phyloP scores from a whole-genome alignment of 2,797 vertebrate species.

The Gymnopithys bicolor region DNA sequence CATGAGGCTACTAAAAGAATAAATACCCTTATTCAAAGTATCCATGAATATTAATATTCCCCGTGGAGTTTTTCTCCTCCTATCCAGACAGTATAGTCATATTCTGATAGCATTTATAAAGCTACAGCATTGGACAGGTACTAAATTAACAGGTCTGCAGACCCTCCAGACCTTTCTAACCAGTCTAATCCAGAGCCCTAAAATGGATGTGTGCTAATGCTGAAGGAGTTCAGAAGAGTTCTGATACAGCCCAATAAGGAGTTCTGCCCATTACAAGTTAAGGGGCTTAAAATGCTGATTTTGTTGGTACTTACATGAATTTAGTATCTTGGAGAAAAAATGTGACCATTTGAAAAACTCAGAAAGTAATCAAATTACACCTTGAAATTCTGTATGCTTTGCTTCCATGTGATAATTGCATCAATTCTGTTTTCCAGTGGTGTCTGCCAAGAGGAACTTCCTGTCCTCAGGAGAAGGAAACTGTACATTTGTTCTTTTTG shows the following conservation, averaged over 20 bases:
- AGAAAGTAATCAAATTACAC: not conserved
- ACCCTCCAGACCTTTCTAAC: not conserved
- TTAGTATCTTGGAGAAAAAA: not conserved
- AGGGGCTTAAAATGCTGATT: not conserved
- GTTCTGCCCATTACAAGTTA: not conserved
- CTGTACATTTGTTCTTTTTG: not conserved
- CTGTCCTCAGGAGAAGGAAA: not conserved
- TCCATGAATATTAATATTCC: not conserved
- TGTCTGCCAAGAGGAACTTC: not conserved
- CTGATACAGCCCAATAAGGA: accelerated
- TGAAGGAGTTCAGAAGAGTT: not conserved
- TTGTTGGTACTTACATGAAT: not conserved
- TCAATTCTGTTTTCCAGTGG: not conserved
- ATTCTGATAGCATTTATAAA: not conserved
- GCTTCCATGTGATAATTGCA: not conserved
- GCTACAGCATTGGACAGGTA: not conserved
- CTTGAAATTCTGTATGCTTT: not conserved
- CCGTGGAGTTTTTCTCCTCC: not conserved
- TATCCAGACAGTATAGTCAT: not conserved
- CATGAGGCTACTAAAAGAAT: not conserved
- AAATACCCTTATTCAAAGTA: not conserved
- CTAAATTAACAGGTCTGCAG: not conserved
- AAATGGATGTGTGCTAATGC: not conserved
- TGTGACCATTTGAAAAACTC: not conserved
- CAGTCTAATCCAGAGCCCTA: not conserved